Conservation (phyloP, 2,888 invertebrate species). For the Argynnis bischoffii region DNA sequence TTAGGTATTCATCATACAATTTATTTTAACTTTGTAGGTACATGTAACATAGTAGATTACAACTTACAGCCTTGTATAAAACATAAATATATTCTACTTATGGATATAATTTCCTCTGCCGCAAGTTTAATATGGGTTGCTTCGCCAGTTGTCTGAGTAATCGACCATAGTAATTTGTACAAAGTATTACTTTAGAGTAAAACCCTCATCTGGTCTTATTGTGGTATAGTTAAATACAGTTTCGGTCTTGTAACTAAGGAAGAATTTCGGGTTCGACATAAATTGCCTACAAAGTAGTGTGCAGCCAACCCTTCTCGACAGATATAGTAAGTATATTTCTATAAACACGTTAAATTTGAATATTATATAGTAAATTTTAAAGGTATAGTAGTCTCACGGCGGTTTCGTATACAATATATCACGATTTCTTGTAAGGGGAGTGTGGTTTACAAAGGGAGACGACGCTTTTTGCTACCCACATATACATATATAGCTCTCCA, state of each 20-base stretch:
- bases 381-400: not conserved
- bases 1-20: not conserved
- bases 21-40: not conserved
- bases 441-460: conserved; percentile 19
- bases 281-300: conserved; percentile 1
- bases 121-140: conserved; percentile 29
- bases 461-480: conserved; percentile 14
- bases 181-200: conserved; percentile 33
- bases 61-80: conserved; percentile 25
- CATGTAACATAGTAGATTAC: conserved; percentile 9
- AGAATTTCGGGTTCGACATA: conserved; percentile 9
- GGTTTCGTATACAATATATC: conserved; percentile 8
- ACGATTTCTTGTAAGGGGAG: conserved; percentile 11
- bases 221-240: conserved; percentile 20
- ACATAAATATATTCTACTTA: conserved; percentile 30
- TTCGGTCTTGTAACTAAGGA: conserved; percentile 11
- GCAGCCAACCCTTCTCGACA: conserved; percentile 9
- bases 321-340: not conserved
- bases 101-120: conserved; percentile 14
- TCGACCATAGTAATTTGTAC: conserved; percentile 29
- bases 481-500: conserved; percentile 9
- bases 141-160: conserved; percentile 24
- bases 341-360: not conserved
- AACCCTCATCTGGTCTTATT: conserved; percentile 27
- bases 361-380: conserved; percentile 1